Conservation (phyloP, 2,888 invertebrate genomes). For the Opisthograptis luteolata region DNA sequence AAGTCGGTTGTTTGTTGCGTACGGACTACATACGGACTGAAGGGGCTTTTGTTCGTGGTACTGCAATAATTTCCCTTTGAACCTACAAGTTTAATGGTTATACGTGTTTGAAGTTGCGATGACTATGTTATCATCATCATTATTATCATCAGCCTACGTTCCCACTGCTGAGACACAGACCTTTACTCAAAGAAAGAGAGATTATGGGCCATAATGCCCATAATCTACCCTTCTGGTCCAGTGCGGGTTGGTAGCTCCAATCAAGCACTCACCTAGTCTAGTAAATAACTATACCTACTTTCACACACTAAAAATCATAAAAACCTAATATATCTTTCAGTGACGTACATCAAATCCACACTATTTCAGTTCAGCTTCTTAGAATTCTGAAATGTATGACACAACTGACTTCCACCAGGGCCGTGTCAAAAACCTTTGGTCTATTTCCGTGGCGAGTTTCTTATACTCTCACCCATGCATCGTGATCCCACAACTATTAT, state of each 20-base stretch:
- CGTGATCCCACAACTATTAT: neutral
- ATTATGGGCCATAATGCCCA: no score
- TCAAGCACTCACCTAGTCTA: no score
- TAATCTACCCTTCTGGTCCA: no score
- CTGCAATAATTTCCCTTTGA: slow-evolving; percentile 10
- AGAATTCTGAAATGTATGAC: slow-evolving; percentile 15
- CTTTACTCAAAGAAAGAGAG: no score
- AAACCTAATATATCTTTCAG: neutral
- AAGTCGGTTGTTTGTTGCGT: slow-evolving; percentile 4
- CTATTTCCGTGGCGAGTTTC: slow-evolving; percentile 29
- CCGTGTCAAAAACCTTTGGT: slow-evolving; percentile 39
- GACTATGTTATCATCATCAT: no score
- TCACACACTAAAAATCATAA: no score
- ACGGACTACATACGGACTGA: neutral
- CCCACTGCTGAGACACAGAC: no score
- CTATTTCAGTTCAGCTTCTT: neutral
- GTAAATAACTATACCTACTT: no score
- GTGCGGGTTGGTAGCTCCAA: no score
- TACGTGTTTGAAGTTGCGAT: no score
- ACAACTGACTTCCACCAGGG: slow-evolving; percentile 14
- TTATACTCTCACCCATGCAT: neutral
- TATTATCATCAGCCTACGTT: no score
- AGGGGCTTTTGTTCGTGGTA: slow-evolving; percentile 6
- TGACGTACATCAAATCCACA: neutral
- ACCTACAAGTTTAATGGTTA: neutral